phyloP scores from a whole-genome alignment of 2,113 vertebrate species.

The Psophia crepitans region DNA sequence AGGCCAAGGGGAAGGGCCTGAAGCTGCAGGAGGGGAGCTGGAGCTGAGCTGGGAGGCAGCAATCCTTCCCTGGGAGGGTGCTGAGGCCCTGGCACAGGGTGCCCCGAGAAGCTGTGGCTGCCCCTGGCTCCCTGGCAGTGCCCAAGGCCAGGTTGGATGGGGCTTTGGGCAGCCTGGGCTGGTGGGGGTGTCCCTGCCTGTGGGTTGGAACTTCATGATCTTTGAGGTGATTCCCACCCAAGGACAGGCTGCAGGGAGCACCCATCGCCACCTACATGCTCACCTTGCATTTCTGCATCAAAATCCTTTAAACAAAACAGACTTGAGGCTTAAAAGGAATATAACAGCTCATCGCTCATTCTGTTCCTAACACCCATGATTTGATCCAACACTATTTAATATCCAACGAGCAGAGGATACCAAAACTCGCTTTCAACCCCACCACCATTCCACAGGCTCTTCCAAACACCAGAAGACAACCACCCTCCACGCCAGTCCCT shows the following conservation, averaged over 20 bases:
- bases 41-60: too few species aligned
- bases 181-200: too few species aligned
- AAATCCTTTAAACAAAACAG: not conserved
- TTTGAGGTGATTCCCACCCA: not conserved
- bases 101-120: too few species aligned
- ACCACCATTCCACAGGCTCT: fast-evolving
- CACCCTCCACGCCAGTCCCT: not conserved
- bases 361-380: not conserved
- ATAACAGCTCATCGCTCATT: fast-evolving
- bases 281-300: not conserved
- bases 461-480: not conserved
- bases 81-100: too few species aligned
- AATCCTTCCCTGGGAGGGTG: too few species aligned
- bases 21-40: too few species aligned
- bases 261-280: not conserved
- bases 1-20: too few species aligned
- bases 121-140: too few species aligned
- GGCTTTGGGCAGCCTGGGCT: too few species aligned
- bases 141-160: too few species aligned
- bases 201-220: too few species aligned
- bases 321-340: not conserved
- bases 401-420: not conserved
- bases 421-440: not conserved
- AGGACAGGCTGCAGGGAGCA: not conserved
- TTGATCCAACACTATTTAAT: not conserved